A percentile compares a stretch with the other conserved stretches of the same genome.
These are phyloP conservation scores for Halcyon malimbica DNA, from an alignment of 2,113 vertebrate genomes.

Conservation along the genomic window DNA sequence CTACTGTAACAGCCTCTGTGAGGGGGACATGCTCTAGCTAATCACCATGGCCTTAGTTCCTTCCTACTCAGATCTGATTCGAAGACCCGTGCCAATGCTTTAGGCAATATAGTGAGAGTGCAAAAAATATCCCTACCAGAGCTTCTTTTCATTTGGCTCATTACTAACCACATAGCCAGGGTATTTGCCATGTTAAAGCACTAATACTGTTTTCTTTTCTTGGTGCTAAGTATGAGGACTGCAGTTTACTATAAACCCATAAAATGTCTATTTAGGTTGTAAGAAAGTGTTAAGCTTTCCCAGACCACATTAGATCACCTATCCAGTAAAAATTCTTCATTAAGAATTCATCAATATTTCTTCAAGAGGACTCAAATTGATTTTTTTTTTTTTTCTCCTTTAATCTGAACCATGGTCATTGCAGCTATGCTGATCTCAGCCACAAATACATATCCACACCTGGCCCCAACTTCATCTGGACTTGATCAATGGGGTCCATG, in stretches of 20 bases:
- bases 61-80: neutral
- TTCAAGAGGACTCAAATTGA: neutral
- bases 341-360: neutral
- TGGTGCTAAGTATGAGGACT: neutral
- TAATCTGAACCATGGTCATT: neutral
- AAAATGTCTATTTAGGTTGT: neutral
- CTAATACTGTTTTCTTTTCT: neutral
- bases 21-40: neutral
- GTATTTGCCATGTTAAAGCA: neutral
- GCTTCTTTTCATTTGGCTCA: neutral
- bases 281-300: neutral
- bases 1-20: neutral
- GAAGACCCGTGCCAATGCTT: neutral
- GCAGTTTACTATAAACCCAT: neutral
- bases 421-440: neutral
- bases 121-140: neutral
- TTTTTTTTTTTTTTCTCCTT: neutral
- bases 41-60: neutral
- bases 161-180: neutral
- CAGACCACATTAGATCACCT: neutral
- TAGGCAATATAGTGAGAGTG: neutral
- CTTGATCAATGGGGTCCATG: neutral
- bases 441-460: neutral
- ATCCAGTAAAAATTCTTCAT: neutral
- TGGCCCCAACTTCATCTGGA: neutral